These are phyloP conservation scores for Hormaphis cornu DNA, from an alignment of 1,140 invertebrate species.

Conservation along the genomic window DNA sequence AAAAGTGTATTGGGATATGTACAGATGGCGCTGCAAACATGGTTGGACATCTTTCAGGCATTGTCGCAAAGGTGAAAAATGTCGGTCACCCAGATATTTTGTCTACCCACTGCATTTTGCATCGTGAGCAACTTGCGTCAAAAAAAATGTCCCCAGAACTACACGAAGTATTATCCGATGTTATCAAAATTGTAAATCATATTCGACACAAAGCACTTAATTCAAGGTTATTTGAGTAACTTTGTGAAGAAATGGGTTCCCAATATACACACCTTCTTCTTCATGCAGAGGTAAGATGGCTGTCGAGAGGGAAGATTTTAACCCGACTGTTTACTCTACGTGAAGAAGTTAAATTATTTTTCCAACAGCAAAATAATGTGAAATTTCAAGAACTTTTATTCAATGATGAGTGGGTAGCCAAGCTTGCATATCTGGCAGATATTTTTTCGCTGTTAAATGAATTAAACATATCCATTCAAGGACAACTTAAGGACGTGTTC, in stretches of 20 bases:
- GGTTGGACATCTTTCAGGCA: no score
- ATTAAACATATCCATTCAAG: constrained; percentile 25
- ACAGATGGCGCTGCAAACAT: no score
- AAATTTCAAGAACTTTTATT: constrained; percentile 1
- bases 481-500: constrained; percentile 15
- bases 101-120: constrained; percentile 40
- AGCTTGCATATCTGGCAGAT: constrained; percentile 35
- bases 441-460: constrained; percentile 29
- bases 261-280: constrained; percentile 26
- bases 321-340: not conserved
- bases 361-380: not conserved
- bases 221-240: constrained; percentile 37
- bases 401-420: constrained; percentile 28
- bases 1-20: constrained; percentile 38
- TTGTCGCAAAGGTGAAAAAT: constrained; percentile 39
- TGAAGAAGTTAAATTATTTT: constrained; percentile 11
- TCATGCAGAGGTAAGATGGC: constrained; percentile 13
- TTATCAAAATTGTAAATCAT: constrained; percentile 38
- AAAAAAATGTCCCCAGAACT: constrained; percentile 31
- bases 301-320: not conserved
- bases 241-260: constrained; percentile 36
- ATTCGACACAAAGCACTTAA: constrained; percentile 39
- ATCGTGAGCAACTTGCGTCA: constrained; percentile 38
- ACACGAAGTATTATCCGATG: not conserved
- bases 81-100: constrained; percentile 36